Evolutionary conservation across 53 echinoderm and acorn worm species (phyloP).

Genomic region (Apostichopus leukothele): DNA sequence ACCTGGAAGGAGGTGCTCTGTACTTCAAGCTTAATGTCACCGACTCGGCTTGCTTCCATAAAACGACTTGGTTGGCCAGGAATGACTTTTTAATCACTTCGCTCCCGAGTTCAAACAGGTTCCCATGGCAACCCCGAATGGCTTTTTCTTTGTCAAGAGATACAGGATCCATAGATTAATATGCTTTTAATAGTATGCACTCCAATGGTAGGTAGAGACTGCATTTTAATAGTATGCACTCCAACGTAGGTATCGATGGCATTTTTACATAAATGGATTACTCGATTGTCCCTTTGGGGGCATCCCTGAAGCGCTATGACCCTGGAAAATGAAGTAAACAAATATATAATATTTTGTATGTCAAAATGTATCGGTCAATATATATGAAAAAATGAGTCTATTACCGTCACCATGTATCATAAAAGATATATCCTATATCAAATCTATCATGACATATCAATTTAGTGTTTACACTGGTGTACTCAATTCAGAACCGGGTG

Average conservation of each 20-base stretch:
- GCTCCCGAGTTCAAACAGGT: not conserved
- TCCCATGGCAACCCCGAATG: not conserved
- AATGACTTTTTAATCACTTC: too few relatives aligned
- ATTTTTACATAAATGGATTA: conserved; percentile 55
- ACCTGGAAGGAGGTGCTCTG: too few relatives aligned
- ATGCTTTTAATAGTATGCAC: not conserved
- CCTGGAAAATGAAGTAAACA: not conserved
- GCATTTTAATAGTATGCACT: not conserved
- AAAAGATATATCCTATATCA: too few relatives aligned
- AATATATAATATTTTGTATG: not conserved
- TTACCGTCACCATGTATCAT: too few relatives aligned
- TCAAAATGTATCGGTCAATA: too few relatives aligned
- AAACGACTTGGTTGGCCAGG: too few relatives aligned
- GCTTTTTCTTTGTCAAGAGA: not conserved
- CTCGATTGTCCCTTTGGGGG: conserved; percentile 59
- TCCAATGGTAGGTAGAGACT: not conserved
- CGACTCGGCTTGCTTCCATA: too few relatives aligned
- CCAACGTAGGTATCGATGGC: not conserved
- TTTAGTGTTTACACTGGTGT: too few relatives aligned
- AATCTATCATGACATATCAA: too few relatives aligned
- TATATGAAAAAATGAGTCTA: too few relatives aligned
- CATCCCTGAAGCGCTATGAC: conserved; percentile 33
- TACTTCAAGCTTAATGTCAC: too few relatives aligned
- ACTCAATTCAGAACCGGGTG: too few relatives aligned
- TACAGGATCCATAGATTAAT: not conserved